Conservation (phyloP, 2,888 invertebrate genomes). For the Dryadula phaetusa region DNA sequence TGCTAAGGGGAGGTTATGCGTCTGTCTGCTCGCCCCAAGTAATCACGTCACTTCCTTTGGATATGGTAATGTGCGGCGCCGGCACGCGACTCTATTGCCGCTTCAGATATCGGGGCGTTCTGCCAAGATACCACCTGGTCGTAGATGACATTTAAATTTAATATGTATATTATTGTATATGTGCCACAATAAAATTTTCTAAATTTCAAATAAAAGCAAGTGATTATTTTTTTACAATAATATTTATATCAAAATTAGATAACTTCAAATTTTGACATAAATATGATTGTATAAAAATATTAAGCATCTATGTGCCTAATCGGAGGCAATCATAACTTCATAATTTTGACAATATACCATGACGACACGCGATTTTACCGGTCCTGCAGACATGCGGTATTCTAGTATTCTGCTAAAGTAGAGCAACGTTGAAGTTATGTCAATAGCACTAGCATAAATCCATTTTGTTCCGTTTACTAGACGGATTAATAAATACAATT, state of each 20-base stretch:
- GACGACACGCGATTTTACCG: constrained; percentile 20
- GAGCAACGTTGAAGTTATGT: background rate
- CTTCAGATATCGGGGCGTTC: constrained; percentile 29
- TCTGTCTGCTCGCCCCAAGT: constrained; percentile 40
- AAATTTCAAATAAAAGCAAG: no score
- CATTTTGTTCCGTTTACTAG: background rate
- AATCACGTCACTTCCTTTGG: constrained; percentile 54
- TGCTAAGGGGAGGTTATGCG: constrained; percentile 33
- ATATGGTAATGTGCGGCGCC: constrained; percentile 66
- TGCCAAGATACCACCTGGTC: constrained; percentile 17
- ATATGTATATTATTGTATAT: background rate
- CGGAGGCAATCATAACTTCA: background rate
- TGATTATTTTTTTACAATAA: no score
- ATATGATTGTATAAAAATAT: no score
- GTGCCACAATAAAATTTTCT: no score
- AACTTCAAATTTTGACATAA: no score
- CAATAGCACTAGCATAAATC: background rate
- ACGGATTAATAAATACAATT: background rate
- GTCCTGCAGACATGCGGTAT: constrained; percentile 11
- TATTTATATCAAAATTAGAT: no score
- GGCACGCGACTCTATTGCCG: constrained; percentile 64
- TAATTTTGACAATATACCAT: constrained; percentile 4
- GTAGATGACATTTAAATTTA: background rate
- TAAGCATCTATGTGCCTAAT: background rate
- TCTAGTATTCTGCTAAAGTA: background rate